Percentiles rank a stretch among this genome's conserved stretches.
Conservation (phyloP, 2,797 vertebrate species). For the Microhierax caerulescens region DNA sequence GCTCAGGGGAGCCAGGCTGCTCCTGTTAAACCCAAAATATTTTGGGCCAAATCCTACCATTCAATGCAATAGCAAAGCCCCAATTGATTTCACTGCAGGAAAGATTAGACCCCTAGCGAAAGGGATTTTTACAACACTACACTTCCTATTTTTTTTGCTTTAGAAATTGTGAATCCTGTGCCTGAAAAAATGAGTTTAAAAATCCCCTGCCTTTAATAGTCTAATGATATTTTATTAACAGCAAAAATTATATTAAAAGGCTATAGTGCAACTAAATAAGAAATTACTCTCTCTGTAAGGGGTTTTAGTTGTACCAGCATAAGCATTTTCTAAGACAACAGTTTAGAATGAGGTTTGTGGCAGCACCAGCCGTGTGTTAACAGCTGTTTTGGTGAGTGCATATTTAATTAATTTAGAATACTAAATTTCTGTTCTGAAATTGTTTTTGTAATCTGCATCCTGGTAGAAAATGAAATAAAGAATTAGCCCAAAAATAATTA, state of each 20-base stretch:
- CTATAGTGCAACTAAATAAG: background rate
- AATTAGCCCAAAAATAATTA: background rate
- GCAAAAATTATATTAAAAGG: background rate
- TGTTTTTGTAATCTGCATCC: constrained; percentile 5
- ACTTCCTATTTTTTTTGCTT: background rate
- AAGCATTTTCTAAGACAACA: background rate
- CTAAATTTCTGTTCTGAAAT: constrained; percentile 5
- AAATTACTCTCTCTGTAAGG: background rate
- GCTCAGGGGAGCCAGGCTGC: background rate
- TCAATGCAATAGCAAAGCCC: background rate
- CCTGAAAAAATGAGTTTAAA: background rate
- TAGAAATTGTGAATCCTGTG: background rate
- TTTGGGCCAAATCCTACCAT: background rate
- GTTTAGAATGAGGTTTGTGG: constrained; percentile 13
- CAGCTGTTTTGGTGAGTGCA: background rate
- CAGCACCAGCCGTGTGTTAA: background rate
- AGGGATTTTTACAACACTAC: constrained; percentile 17
- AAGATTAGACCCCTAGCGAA: background rate
- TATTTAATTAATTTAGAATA: constrained; percentile 28
- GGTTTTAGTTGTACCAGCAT: background rate
- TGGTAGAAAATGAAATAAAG: constrained; percentile 24
- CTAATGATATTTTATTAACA: background rate
- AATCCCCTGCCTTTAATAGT: background rate
- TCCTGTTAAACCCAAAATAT: background rate
- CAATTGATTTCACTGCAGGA: background rate